Evolutionary conservation across 2,888 invertebrate genomes (phyloP).

Genomic region (Myopa testacea): DNA sequence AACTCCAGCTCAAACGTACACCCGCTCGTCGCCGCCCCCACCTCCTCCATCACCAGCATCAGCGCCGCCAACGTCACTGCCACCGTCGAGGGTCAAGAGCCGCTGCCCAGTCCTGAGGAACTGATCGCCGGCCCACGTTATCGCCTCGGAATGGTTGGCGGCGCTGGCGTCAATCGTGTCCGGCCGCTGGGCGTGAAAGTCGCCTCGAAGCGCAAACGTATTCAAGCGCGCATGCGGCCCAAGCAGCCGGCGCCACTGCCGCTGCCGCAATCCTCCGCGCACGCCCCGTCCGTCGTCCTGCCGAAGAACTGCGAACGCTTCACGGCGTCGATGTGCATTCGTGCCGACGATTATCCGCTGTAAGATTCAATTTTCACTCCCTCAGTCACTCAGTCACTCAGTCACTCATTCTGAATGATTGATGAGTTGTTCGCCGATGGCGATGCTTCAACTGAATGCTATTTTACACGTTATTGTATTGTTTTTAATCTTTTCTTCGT

Average conservation of each 20-base stretch:
- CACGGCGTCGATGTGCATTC: constrained; percentile 79
- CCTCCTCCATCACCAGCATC: constrained; percentile 41
- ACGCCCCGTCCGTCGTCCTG: constrained; percentile 52
- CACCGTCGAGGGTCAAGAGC: constrained; percentile 50
- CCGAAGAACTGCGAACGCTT: constrained; percentile 75
- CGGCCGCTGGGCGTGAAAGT: constrained; percentile 38
- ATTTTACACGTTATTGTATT: no score
- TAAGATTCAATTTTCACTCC: constrained; percentile 69
- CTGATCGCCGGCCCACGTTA: constrained; percentile 61
- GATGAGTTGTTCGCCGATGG: no score
- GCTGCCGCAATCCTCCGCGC: constrained; percentile 66
- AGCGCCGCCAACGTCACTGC: constrained; percentile 44
- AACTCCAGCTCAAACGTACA: constrained; percentile 40
- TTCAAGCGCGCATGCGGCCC: constrained; percentile 54
- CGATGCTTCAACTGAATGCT: no score
- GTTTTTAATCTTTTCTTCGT: no score
- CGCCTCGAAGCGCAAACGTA: constrained; percentile 58
- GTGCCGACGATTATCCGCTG: constrained; percentile 82
- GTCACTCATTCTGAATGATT: no score
- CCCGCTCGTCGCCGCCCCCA: constrained; percentile 24
- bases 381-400: not conserved
- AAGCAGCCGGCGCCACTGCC: constrained; percentile 56
- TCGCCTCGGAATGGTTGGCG: constrained; percentile 47
- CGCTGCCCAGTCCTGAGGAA: constrained; percentile 64
- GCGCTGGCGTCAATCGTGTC: constrained; percentile 51